phyloP scores from a whole-genome alignment of 2,113 vertebrate genomes.

The Rattus norvegicus region DNA sequence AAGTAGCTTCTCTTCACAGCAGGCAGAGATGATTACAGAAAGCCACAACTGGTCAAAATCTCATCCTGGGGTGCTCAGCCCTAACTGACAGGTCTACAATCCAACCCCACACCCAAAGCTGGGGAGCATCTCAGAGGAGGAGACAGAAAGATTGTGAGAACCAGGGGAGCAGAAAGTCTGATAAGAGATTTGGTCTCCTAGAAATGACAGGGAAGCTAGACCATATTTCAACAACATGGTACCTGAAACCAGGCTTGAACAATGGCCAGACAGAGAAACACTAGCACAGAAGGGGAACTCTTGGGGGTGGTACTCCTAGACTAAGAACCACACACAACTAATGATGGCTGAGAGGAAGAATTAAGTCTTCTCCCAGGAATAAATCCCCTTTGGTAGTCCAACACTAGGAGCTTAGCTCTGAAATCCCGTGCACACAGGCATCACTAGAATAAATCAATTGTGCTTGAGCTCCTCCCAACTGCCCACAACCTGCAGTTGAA shows the following conservation, averaged over 20 bases:
- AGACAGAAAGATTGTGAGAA: background rate
- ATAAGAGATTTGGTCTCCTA: background rate
- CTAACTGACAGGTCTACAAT: background rate
- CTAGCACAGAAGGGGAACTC: background rate
- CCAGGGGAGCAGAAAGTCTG: background rate
- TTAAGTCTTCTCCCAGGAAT: background rate
- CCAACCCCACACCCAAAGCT: background rate
- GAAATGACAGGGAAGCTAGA: background rate
- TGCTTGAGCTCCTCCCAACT: background rate
- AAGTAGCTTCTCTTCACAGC: background rate
- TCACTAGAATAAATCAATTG: background rate
- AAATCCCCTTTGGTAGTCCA: background rate
- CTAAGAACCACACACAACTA: background rate
- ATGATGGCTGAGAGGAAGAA: background rate
- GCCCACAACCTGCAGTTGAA: background rate
- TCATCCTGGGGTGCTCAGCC: background rate
- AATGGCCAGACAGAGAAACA: background rate
- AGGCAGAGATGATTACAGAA: background rate
- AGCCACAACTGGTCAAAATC: background rate
- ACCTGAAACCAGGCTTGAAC: background rate
- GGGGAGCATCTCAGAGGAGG: background rate
- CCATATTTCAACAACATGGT: background rate
- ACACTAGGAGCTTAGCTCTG: background rate
- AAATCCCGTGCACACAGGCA: background rate
- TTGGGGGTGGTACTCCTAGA: background rate